Evolutionary conservation across 2,888 invertebrate genomes (phyloP).

Genomic region (Nomada hirtipes): DNA sequence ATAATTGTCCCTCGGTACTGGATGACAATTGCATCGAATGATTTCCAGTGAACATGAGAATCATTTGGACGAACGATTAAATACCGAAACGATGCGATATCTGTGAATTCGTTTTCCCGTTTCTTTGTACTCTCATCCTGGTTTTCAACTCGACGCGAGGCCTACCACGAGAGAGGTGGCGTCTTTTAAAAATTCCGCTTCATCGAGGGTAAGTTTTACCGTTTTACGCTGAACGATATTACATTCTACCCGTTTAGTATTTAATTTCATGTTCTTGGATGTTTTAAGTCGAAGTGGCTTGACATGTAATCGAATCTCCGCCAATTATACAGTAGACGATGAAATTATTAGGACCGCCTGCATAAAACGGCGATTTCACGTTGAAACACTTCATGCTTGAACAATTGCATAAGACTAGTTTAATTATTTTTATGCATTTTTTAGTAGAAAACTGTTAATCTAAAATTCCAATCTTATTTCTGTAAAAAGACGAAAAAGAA

Average conservation of each 20-base stretch:
- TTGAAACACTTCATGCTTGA: too few species aligned
- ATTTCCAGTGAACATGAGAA: slow-evolving; percentile 11
- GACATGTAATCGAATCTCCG: slow-evolving; percentile 18
- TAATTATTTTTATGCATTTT: too few species aligned
- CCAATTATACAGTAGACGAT: slow-evolving; percentile 8
- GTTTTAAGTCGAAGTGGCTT: slow-evolving; percentile 10
- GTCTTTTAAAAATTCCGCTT: slow-evolving; percentile 4
- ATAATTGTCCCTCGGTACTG: neutral
- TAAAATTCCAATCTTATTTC: too few species aligned
- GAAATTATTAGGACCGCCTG: too few species aligned
- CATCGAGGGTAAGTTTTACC: slow-evolving; percentile 36
- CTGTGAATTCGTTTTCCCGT: neutral
- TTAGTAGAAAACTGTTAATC: too few species aligned
- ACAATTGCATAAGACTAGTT: too few species aligned
- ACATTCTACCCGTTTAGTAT: neutral
- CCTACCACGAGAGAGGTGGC: neutral
- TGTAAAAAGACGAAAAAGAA: too few species aligned
- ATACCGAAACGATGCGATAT: slow-evolving; percentile 21
- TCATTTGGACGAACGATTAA: neutral
- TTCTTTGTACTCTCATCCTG: neutral
- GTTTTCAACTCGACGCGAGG: slow-evolving; percentile 4
- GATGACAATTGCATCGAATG: neutral
- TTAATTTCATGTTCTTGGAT: neutral
- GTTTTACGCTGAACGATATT: neutral
- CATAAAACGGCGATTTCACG: too few species aligned